Conservation (phyloP, 2,113 vertebrate species). For the Dinomys branickii region DNA sequence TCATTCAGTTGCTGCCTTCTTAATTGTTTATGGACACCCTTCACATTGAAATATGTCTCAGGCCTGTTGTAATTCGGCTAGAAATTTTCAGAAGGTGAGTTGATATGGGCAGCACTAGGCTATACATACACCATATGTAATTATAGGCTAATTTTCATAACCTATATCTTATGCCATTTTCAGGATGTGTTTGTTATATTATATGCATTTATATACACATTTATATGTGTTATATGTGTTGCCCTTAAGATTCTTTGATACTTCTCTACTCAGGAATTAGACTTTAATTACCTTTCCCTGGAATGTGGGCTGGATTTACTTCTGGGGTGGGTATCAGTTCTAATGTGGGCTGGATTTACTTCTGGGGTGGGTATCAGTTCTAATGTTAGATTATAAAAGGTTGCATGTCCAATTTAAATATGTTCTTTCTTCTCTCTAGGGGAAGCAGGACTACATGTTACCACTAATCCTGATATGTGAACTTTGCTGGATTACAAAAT, state of each 20-base stretch:
- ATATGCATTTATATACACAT: not conserved
- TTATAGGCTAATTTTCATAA: not conserved
- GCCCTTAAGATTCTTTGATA: slow-evolving; percentile 17
- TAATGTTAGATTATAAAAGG: not conserved
- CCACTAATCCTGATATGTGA: not conserved
- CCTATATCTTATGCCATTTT: not conserved
- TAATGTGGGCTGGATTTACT: not conserved
- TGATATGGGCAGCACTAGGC: not conserved
- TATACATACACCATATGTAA: not conserved
- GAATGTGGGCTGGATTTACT: not conserved
- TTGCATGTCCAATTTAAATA: not conserved
- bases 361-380: not conserved
- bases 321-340: not conserved
- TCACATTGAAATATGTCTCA: not conserved
- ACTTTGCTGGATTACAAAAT: not conserved
- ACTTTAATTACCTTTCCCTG: not conserved
- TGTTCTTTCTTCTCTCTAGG: not conserved
- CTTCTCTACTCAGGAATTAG: not conserved
- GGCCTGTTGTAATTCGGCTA: not conserved
- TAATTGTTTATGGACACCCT: not conserved
- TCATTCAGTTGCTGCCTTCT: not conserved
- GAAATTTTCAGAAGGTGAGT: not conserved
- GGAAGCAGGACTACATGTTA: not conserved
- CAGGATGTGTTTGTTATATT: not conserved
- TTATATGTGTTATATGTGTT: not conserved